Evolutionary conservation across 92 coral and sea anemone species (phyloP).

Genomic region (Umimayanthus kanabou): DNA sequence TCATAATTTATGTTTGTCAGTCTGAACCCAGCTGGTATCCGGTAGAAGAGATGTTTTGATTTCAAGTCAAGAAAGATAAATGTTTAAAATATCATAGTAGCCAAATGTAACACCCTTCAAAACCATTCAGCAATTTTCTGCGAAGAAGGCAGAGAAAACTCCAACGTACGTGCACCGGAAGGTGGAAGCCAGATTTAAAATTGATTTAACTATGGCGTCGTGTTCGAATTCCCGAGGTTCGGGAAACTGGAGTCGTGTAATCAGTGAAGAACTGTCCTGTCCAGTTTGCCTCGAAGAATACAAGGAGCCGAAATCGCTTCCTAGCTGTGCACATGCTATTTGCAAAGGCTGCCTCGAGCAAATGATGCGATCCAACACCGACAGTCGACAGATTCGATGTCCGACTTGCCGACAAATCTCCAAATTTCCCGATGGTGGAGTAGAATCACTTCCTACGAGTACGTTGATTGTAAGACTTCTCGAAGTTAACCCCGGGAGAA

Average conservation of each 20-base stretch:
- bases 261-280: constrained; percentile 86
- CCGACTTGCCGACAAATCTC: constrained; percentile 77
- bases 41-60: constrained; percentile 19
- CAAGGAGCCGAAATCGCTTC: constrained; percentile 80
- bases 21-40: neutral
- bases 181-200: neutral
- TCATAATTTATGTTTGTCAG: constrained; percentile 8
- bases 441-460: constrained; percentile 70
- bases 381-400: constrained; percentile 57
- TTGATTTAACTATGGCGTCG: constrained; percentile 7
- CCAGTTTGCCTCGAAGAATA: constrained; percentile 87
- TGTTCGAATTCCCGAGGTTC: constrained; percentile 2
- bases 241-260: constrained; percentile 46
- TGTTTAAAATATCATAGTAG: neutral
- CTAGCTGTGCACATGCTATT: constrained; percentile 81
- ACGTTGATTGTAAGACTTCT: constrained; percentile 71
- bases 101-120: neutral
- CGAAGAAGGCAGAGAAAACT: neutral
- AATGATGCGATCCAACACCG: constrained; percentile 53
- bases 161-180: constrained; percentile 3
- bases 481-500: constrained; percentile 82
- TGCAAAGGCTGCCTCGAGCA: constrained; percentile 81
- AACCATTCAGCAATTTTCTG: neutral
- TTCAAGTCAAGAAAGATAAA: neutral
- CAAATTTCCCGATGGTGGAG: constrained; percentile 68